These are phyloP conservation scores for Pissodes strobi DNA, from an alignment of 1,140 invertebrate species.

Conservation along the genomic window DNA sequence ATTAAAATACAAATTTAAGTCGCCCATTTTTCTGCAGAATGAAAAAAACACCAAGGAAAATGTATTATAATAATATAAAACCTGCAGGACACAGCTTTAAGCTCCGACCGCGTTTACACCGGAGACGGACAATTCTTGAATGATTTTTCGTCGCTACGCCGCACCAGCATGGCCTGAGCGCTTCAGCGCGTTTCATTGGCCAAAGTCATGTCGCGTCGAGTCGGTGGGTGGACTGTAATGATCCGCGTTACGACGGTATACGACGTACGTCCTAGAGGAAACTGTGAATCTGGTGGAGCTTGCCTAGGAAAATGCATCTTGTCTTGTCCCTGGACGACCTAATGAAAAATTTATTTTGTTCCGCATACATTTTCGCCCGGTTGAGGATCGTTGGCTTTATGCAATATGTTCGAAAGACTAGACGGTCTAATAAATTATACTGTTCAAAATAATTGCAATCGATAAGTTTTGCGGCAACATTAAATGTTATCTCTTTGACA, in stretches of 20 bases:
- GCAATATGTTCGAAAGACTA: too few relatives aligned
- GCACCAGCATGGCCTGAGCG: constrained; percentile 4
- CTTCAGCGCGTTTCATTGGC: constrained; percentile 14
- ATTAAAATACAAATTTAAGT: too few relatives aligned
- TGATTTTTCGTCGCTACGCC: constrained; percentile 7
- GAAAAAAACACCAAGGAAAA: not conserved
- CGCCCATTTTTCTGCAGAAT: not conserved
- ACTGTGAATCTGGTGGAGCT: not conserved
- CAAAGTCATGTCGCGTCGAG: constrained; percentile 3
- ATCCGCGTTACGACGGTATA: constrained; percentile 4
- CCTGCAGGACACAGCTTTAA: not conserved
- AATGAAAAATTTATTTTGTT: too few relatives aligned
- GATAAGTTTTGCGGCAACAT: too few relatives aligned
- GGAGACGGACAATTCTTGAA: not conserved
- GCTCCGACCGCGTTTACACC: not conserved
- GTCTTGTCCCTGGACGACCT: constrained; percentile 4
- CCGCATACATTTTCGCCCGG: too few relatives aligned
- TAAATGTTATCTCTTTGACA: too few relatives aligned
- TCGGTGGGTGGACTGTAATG: constrained; percentile 3
- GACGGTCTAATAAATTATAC: too few relatives aligned
- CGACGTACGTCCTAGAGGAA: constrained; percentile 5
- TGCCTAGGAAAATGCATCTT: constrained; percentile 3
- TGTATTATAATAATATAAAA: not conserved
- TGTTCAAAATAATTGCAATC: too few relatives aligned
- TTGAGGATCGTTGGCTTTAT: too few relatives aligned